These are phyloP conservation scores for Meteorus cinctellus DNA, from an alignment of 2,888 invertebrate genomes.

Conservation along the genomic window DNA sequence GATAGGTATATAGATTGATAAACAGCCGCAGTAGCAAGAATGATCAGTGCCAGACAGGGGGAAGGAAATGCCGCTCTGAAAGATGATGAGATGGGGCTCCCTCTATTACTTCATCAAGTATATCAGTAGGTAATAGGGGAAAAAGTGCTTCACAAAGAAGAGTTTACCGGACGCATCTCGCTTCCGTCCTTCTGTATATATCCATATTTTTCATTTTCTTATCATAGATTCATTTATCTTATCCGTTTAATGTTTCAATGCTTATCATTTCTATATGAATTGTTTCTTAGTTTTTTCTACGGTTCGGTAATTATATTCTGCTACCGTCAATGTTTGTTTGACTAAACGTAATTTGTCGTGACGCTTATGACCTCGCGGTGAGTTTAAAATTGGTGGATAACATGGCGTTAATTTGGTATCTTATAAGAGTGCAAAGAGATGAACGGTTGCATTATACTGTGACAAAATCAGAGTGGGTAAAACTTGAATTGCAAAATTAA, in stretches of 20 bases:
- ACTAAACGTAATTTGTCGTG: constrained; percentile 15
- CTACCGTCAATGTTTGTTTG: background rate
- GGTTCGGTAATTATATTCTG: background rate
- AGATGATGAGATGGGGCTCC: constrained; percentile 61
- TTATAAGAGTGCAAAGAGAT: background rate
- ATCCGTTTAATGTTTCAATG: background rate
- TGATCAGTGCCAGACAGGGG: constrained; percentile 43
- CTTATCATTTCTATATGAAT: constrained; percentile 8
- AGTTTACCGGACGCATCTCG: constrained; percentile 30
- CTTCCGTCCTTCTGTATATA: constrained; percentile 4
- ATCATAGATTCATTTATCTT: background rate
- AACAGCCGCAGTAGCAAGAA: background rate
- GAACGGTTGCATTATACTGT: background rate
- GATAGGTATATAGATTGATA: background rate
- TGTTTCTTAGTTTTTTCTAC: constrained; percentile 3
- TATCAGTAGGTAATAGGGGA: constrained; percentile 65
- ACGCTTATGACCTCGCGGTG: constrained; percentile 24
- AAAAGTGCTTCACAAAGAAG: constrained; percentile 60
- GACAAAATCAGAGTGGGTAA: background rate
- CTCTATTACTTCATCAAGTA: constrained; percentile 67
- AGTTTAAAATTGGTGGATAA: constrained; percentile 23
- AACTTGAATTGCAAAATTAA: constrained; percentile 11
- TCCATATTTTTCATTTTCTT: constrained; percentile 21
- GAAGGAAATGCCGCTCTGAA: constrained; percentile 64
- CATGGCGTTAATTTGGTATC: constrained; percentile 5